Evolutionary conservation across 2,797 vertebrate species (phyloP).

Genomic region (Rhinichthys osculus): DNA sequence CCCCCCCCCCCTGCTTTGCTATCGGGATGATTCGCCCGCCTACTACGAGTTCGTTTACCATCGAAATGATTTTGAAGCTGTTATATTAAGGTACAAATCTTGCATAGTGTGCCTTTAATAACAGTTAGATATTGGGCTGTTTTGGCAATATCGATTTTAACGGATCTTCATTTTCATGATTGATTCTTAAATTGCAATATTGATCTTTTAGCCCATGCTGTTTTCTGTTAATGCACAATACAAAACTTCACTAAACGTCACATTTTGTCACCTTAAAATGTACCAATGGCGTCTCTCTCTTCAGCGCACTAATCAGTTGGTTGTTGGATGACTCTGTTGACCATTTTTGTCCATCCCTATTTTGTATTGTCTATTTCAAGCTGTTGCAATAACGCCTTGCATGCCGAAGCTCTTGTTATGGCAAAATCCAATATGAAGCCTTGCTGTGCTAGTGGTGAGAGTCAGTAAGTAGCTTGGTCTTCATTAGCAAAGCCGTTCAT

Average conservation of each 20-base stretch:
- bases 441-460: slow-evolving; percentile 62
- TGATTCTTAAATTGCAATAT: too few relatives aligned
- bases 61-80: too few relatives aligned
- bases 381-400: background rate
- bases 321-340: background rate
- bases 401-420: slow-evolving; percentile 47
- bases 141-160: too few relatives aligned
- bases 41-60: too few relatives aligned
- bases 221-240: background rate
- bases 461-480: slow-evolving; percentile 71
- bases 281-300: background rate
- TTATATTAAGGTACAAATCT: too few relatives aligned
- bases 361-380: slow-evolving; percentile 13
- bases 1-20: too few relatives aligned
- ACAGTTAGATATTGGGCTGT: too few relatives aligned
- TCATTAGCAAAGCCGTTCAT: slow-evolving; percentile 75
- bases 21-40: too few relatives aligned
- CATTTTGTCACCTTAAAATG: background rate
- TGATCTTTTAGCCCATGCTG: too few relatives aligned
- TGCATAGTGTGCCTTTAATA: too few relatives aligned
- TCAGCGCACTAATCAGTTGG: background rate
- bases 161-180: too few relatives aligned
- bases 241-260: background rate
- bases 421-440: slow-evolving; percentile 61
- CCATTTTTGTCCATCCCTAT: background rate